Evolutionary conservation across 30 jellyfish, hydroid and myxozoan genomes (phyloP).

Genomic region (Catostylus mosaicus): DNA sequence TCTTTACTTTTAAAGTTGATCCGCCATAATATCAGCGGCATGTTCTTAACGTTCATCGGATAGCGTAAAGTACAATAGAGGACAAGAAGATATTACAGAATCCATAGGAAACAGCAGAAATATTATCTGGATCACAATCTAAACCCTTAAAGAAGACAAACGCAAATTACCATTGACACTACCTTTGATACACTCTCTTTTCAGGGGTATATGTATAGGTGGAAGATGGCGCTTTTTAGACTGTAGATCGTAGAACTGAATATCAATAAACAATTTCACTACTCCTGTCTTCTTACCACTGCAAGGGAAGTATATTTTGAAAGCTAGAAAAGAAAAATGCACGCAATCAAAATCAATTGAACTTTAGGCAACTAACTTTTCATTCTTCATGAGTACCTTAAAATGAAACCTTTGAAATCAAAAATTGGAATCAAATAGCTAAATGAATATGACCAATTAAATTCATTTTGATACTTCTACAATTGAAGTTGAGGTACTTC

Average conservation of each 20-base stretch:
- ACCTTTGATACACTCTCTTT: conserved; percentile 76
- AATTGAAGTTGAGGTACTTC: no score
- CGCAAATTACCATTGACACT: conserved; percentile 18
- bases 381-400: no score
- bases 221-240: conserved; percentile 57
- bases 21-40: background rate
- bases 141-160: background rate
- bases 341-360: background rate
- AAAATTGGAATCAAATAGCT: no score
- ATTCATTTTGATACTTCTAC: no score
- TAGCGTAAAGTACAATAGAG: background rate
- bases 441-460: no score
- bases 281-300: conserved; percentile 81
- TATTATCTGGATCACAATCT: background rate
- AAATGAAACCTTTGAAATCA: no score
- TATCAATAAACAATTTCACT: conserved; percentile 53
- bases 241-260: conserved; percentile 61
- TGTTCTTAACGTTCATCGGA: background rate
- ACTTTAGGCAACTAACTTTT: no score
- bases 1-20: background rate
- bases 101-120: conserved; percentile 7
- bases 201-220: conserved; percentile 68
- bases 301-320: conserved; percentile 85
- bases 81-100: background rate
- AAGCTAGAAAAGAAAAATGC: conserved; percentile 45